Conservation (phyloP, 2,888 invertebrate species). For the Notocelia uddmanniana region DNA sequence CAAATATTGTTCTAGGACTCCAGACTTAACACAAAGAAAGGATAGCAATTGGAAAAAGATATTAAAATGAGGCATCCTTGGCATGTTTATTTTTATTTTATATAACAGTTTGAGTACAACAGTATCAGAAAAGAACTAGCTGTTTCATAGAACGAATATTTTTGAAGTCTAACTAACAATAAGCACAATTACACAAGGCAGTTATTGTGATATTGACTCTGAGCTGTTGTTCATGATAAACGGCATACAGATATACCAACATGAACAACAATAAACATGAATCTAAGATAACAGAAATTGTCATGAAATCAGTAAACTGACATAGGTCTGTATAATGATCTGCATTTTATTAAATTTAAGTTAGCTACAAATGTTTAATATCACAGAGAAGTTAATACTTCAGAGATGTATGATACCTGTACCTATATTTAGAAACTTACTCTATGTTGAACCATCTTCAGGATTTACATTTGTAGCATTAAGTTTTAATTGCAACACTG, state of each 20-base stretch:
- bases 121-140: background rate
- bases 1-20: too few species aligned
- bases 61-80: background rate
- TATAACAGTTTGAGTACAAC: background rate
- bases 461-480: background rate
- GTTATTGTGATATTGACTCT: conserved; percentile 3
- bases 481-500: background rate
- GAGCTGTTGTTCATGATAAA: conserved; percentile 18
- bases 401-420: too few species aligned
- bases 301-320: background rate
- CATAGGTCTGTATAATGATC: background rate
- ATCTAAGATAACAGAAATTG: conserved; percentile 16
- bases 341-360: background rate
- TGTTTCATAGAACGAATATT: conserved; percentile 1
- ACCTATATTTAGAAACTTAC: too few species aligned
- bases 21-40: too few species aligned
- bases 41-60: background rate
- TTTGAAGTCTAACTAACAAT: background rate
- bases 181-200: conserved; percentile 3
- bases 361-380: background rate
- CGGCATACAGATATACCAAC: background rate
- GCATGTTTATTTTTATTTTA: too few species aligned
- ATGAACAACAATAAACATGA: conserved; percentile 4
- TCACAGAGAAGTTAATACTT: too few species aligned
- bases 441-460: background rate